Conservation (phyloP, 2,797 vertebrate species). For the Amphiprion clarkii region DNA sequence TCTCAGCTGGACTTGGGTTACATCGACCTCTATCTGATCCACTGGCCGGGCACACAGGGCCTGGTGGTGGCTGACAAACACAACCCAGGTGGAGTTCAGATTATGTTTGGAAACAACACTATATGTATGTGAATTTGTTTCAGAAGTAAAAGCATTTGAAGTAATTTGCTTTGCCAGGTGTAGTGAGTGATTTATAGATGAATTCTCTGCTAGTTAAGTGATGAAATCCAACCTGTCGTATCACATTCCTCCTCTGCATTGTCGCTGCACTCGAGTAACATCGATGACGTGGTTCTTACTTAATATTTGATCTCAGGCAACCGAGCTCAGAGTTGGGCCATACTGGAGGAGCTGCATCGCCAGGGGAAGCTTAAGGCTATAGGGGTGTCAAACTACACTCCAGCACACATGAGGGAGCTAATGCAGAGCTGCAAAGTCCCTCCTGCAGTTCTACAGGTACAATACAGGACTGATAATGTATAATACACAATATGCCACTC, state of each 20-base stretch:
- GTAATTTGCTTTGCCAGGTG: neutral
- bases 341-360: slow-evolving; percentile 83
- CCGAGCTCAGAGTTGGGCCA: slow-evolving; percentile 84
- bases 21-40: slow-evolving; percentile 90
- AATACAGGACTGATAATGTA: neutral
- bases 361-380: slow-evolving; percentile 85
- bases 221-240: slow-evolving; percentile 11
- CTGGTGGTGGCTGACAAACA: slow-evolving; percentile 74
- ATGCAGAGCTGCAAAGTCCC: slow-evolving; percentile 78
- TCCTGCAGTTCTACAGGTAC: slow-evolving; percentile 86
- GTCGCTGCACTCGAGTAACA: slow-evolving; percentile 4
- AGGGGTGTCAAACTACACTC: slow-evolving; percentile 89
- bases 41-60: slow-evolving; percentile 89
- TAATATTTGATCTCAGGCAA: slow-evolving; percentile 63
- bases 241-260: slow-evolving; percentile 4
- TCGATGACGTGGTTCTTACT: neutral
- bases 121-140: no score
- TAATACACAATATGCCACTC: neutral
- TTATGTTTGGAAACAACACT: neutral
- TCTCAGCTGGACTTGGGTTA: slow-evolving; percentile 83
- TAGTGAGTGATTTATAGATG: neutral
- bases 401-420: slow-evolving; percentile 83
- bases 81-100: slow-evolving; percentile 69
- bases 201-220: neutral
- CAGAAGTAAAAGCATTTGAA: neutral